Percentiles rank a stretch among this genome's conserved stretches.
Evolutionary conservation across 1,140 invertebrate species (phyloP).

Genomic region (Papilio glaucus): DNA sequence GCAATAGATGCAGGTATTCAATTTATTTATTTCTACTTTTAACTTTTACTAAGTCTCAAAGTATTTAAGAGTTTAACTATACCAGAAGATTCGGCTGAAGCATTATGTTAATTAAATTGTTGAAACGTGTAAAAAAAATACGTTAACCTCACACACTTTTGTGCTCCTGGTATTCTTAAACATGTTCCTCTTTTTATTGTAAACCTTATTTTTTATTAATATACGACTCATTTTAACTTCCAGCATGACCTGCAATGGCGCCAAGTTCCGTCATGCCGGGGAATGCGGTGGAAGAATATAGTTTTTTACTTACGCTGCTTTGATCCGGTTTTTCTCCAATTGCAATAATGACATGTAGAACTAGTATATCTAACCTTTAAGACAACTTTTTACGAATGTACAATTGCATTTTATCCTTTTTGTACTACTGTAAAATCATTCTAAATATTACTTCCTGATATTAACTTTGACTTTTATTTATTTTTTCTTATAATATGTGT

Average conservation of each 20-base stretch:
- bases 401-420: too few relatives aligned
- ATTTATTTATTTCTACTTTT: background rate
- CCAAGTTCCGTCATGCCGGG: background rate
- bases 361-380: background rate
- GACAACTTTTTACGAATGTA: too few relatives aligned
- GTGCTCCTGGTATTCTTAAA: too few relatives aligned
- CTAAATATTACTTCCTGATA: background rate
- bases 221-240: background rate
- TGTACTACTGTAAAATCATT: background rate
- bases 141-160: too few relatives aligned
- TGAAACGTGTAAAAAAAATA: too few relatives aligned
- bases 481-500: too few relatives aligned
- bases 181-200: too few relatives aligned
- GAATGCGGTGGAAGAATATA: background rate
- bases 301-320: background rate
- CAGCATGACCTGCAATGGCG: background rate
- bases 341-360: background rate
- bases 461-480: too few relatives aligned
- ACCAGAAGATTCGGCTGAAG: background rate
- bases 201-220: background rate
- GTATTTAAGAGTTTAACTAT: background rate
- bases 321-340: background rate
- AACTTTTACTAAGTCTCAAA: constrained; percentile 47
- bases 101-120: too few relatives aligned
- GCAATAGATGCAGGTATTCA: constrained; percentile 41